Conservation (phyloP, 2,113 vertebrate genomes). For the Engystomops pustulosus region DNA sequence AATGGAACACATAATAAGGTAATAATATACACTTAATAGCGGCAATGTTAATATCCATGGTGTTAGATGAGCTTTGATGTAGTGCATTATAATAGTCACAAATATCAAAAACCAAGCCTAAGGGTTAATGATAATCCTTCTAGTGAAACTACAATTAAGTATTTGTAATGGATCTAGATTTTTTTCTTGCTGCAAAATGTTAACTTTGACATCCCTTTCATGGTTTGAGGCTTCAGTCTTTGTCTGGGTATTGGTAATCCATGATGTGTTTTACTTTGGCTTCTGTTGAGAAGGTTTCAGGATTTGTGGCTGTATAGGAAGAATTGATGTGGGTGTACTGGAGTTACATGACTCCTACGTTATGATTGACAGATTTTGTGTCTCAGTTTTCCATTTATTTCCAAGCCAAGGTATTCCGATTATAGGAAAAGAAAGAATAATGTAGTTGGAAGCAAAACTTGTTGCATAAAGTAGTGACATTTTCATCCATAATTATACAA, state of each 20-base stretch:
- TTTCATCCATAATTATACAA: slow-evolving; percentile 42
- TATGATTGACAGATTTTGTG: slow-evolving; percentile 51
- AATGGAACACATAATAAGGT: slow-evolving; percentile 17
- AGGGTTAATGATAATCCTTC: slow-evolving; percentile 38
- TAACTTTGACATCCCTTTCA: slow-evolving; percentile 33
- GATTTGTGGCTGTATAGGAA: slow-evolving; percentile 39
- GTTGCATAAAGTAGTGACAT: not conserved
- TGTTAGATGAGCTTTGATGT: slow-evolving; percentile 14
- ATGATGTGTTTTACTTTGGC: slow-evolving; percentile 40
- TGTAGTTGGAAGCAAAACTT: slow-evolving; percentile 40
- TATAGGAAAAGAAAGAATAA: not conserved
- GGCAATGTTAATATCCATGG: not conserved
- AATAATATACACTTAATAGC: slow-evolving; percentile 20
- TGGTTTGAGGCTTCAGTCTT: slow-evolving; percentile 34
- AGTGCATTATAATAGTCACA: not conserved
- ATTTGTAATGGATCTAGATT: slow-evolving; percentile 23
- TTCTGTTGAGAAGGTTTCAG: slow-evolving; percentile 26
- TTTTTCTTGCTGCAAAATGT: slow-evolving; percentile 23
- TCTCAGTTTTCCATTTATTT: slow-evolving; percentile 15
- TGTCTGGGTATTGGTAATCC: slow-evolving; percentile 40
- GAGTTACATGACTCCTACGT: slow-evolving; percentile 40
- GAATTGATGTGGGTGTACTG: slow-evolving; percentile 47
- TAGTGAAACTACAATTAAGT: slow-evolving; percentile 34
- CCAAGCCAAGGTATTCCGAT: slow-evolving; percentile 23
- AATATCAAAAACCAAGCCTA: not conserved